Conservation (phyloP, 2,888 invertebrate species). For the Tenthredo distinguenda region DNA sequence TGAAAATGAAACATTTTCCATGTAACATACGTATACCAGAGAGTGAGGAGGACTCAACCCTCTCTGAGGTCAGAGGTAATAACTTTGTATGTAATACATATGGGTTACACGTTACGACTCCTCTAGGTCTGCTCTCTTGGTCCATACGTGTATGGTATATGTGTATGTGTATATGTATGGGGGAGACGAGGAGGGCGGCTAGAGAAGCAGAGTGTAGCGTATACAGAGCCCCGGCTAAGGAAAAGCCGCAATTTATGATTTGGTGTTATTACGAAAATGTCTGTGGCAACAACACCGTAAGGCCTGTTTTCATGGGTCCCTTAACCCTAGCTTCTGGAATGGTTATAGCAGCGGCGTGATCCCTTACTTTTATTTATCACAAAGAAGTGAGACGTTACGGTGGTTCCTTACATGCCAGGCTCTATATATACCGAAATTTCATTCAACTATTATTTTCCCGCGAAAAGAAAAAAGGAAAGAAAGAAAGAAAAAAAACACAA, state of each 20-base stretch:
- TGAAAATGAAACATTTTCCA: background rate
- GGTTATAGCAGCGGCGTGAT: slow-evolving; percentile 31
- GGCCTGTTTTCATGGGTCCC: slow-evolving; percentile 30
- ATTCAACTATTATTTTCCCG: background rate
- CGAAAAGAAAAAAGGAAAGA: background rate
- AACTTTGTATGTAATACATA: background rate
- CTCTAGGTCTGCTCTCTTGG: background rate
- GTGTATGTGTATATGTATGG: background rate
- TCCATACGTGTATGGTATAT: background rate
- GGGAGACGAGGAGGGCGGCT: background rate
- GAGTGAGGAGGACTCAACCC: background rate
- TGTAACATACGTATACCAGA: background rate
- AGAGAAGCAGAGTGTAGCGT: background rate
- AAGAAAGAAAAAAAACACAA: no score
- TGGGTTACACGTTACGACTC: slow-evolving; percentile 1
- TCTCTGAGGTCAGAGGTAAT: background rate
- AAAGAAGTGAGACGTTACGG: slow-evolving; percentile 33
- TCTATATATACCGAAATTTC: background rate
- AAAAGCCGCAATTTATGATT: slow-evolving; percentile 64
- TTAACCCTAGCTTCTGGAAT: slow-evolving; percentile 36
- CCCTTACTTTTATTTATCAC: slow-evolving; percentile 49
- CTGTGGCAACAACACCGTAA: slow-evolving; percentile 44
- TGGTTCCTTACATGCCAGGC: background rate
- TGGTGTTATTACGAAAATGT: slow-evolving; percentile 62
- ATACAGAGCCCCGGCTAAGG: background rate